Evolutionary conservation across 2,888 invertebrate genomes (phyloP).

Genomic region (Cantharis rustica): DNA sequence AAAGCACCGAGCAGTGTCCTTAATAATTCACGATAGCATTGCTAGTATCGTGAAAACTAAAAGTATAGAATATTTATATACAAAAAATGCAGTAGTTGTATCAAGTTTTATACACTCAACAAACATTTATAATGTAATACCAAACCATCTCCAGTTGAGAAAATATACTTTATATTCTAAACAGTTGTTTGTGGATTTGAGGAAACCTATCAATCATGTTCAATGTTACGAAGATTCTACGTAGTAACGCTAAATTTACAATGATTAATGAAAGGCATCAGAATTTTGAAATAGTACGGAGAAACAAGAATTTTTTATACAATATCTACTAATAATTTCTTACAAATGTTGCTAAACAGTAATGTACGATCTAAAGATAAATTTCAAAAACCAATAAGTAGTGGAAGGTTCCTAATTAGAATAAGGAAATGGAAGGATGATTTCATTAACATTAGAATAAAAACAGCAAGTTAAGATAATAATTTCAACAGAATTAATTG

Average conservation of each 20-base stretch:
- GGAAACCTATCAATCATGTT: constrained; percentile 20
- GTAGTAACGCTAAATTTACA: constrained; percentile 7
- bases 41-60: background rate
- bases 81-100: background rate
- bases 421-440: no score
- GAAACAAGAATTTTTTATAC: background rate
- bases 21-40: background rate
- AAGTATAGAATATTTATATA: background rate
- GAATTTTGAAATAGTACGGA: background rate
- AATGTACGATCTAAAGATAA: no score
- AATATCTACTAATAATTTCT: background rate
- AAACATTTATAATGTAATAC: background rate
- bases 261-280: constrained; percentile 13
- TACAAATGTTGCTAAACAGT: background rate
- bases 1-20: background rate
- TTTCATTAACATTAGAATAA: background rate
- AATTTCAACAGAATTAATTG: background rate
- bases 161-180: constrained; percentile 14
- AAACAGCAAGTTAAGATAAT: background rate
- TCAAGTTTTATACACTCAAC: background rate
- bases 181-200: constrained; percentile 13
- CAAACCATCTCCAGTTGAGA: background rate
- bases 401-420: no score
- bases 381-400: no score
- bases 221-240: constrained; percentile 7